Base-by-base conservation (phyloP, 2,888 invertebrate genomes). In the Calameuta filiformis region DNA sequence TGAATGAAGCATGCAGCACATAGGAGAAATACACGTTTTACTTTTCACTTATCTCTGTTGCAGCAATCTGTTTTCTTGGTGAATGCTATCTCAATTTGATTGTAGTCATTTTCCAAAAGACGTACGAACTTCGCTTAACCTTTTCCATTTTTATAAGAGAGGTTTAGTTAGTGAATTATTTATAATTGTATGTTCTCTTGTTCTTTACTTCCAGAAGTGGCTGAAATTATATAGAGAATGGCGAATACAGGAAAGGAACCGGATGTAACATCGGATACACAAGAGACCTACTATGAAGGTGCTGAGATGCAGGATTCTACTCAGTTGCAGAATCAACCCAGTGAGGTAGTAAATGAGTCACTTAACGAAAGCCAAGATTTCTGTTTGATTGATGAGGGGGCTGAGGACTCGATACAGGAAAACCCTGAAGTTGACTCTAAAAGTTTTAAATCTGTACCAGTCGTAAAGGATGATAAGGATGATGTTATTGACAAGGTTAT, bases 311-410 rank as follows among this genome's bases (percentile, higher is more conserved):
- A 35, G 34, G 35, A 3, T 11, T 73, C 71, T 30, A 77, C 76
- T 0, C 34, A 33, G 30, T 33, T 33, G 12, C 3, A 31, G 12
- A 56, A 56, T 56, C 56, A 40, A 34, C 15, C 12, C 15, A 15
- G 6, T 34, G 35, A n/a, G 56, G 56, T 9, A 56, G 23, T 56
- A 56, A 77, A 76, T 73, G 69, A 77, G 6, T 73, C 35, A 30
- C 33, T 83, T 6, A 81, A 80, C 11, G 88, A 89, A 73, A 89
- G 89, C 73, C 89, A 89, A 79, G 87, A 89, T 80, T 89, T 89
- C 80, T 83, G 77, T 35, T 80, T 89, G 0, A 33, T 89, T 1
- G 88, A 84, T 75, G 56, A 56, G 9, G 56, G 56, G 1, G 23
- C 23, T 23, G 56, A 56, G 9, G 56, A 56, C 23, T 56, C 56